A percentile compares a stretch with the other conserved stretches of the same genome.
Conservation (phyloP, 2,888 invertebrate species). For the Tinea trinotella region DNA sequence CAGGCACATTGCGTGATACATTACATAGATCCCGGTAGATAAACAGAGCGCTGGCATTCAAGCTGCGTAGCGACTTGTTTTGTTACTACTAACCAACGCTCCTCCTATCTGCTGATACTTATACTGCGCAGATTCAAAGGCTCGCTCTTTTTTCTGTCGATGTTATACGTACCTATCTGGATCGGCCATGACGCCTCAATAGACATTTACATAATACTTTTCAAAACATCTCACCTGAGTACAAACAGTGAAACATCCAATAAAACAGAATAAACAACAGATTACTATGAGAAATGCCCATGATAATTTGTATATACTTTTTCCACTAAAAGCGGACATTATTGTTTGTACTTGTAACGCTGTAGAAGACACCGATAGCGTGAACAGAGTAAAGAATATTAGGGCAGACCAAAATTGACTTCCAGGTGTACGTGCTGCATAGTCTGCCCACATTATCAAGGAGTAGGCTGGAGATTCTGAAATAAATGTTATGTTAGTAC, state of each 20-base stretch:
- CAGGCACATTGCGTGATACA: too few species aligned
- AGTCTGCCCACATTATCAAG: constrained; percentile 57
- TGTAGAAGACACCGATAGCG: constrained; percentile 46
- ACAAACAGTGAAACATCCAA: constrained; percentile 52
- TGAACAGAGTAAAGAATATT: constrained; percentile 52
- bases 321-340: constrained; percentile 54
- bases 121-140: too few species aligned
- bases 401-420: constrained; percentile 61
- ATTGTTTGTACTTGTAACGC: constrained; percentile 53
- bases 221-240: constrained; percentile 57
- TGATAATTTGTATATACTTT: constrained; percentile 43
- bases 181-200: too few species aligned
- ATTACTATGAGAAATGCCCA: constrained; percentile 53
- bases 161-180: too few species aligned
- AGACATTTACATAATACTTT: too few species aligned
- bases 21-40: too few species aligned
- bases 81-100: too few species aligned
- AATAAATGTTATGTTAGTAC: too few species aligned
- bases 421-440: constrained; percentile 49
- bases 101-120: too few species aligned
- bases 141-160: too few species aligned
- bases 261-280: constrained; percentile 46
- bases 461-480: constrained; percentile 44
- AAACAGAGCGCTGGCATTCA: too few species aligned
- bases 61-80: too few species aligned